These are phyloP conservation scores for Alosa alosa DNA, from an alignment of 2,113 vertebrate genomes.

Conservation along the genomic window DNA sequence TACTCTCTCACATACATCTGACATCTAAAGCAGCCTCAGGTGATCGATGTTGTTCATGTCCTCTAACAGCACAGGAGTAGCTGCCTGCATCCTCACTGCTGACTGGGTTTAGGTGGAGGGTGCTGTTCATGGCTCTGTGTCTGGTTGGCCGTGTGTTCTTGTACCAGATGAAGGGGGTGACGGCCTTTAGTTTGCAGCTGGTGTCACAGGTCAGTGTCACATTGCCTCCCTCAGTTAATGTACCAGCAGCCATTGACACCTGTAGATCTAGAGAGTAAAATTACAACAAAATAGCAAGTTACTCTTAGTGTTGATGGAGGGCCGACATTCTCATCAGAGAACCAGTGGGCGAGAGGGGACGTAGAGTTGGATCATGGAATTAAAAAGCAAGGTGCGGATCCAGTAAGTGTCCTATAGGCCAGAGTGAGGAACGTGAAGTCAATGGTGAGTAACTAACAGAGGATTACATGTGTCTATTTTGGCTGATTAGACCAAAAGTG, in stretches of 20 bases:
- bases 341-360: no score
- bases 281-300: not conserved
- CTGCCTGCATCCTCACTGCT: slow-evolving; percentile 21
- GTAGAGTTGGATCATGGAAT: no score
- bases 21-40: slow-evolving; percentile 1
- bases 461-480: no score
- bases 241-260: slow-evolving; percentile 1
- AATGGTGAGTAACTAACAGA: no score
- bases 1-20: not conserved
- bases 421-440: no score
- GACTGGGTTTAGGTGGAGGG: not conserved
- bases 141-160: not conserved
- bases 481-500: no score
- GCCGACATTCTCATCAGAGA: no score
- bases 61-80: slow-evolving; percentile 21
- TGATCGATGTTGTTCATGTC: not conserved
- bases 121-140: not conserved
- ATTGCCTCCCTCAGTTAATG: not conserved
- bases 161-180: slow-evolving; percentile 19
- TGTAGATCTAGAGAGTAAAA: slow-evolving; percentile 19
- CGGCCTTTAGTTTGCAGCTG: not conserved
- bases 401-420: no score
- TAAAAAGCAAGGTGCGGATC: no score
- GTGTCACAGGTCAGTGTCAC: not conserved
- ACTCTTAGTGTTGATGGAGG: no score